Evolutionary conservation across 1,140 invertebrate species (phyloP).

Genomic region (Drosophila sproati): DNA sequence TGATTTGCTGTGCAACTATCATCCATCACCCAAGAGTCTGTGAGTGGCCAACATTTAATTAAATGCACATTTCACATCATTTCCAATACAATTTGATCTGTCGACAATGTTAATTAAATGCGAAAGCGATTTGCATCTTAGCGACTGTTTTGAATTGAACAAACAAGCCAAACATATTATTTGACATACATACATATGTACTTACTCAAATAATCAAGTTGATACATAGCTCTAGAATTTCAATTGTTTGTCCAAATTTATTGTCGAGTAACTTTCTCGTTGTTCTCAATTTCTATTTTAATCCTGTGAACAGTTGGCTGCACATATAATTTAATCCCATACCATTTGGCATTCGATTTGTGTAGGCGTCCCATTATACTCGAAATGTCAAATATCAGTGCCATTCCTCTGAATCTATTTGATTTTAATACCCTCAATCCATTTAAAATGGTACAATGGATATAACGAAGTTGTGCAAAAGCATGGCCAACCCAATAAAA

Average conservation of each 20-base stretch:
- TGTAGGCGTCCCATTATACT: background rate
- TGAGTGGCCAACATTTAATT: slow-evolving; percentile 72
- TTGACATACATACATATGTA: too few relatives aligned
- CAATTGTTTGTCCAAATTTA: too few relatives aligned
- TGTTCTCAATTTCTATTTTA: slow-evolving; percentile 55
- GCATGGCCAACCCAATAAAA: too few relatives aligned
- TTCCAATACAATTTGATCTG: slow-evolving; percentile 30
- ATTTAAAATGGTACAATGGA: background rate
- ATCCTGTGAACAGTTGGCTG: slow-evolving; percentile 64
- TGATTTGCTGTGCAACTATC: slow-evolving; percentile 18
- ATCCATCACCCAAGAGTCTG: slow-evolving; percentile 17
- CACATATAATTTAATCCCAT: slow-evolving; percentile 58
- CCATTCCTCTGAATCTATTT: too few relatives aligned
- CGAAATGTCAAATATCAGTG: too few relatives aligned
- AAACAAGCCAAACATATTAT: too few relatives aligned
- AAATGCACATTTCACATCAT: slow-evolving; percentile 61
- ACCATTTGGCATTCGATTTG: slow-evolving; percentile 31
- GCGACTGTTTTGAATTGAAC: background rate
- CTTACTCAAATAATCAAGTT: too few relatives aligned
- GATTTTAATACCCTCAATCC: too few relatives aligned
- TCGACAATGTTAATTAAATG: background rate
- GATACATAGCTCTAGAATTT: too few relatives aligned
- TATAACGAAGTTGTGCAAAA: too few relatives aligned
- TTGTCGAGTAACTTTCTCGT: background rate
- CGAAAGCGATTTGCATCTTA: background rate